Evolutionary conservation across 2,113 vertebrate species (phyloP).

Genomic region (Channa maculata): DNA sequence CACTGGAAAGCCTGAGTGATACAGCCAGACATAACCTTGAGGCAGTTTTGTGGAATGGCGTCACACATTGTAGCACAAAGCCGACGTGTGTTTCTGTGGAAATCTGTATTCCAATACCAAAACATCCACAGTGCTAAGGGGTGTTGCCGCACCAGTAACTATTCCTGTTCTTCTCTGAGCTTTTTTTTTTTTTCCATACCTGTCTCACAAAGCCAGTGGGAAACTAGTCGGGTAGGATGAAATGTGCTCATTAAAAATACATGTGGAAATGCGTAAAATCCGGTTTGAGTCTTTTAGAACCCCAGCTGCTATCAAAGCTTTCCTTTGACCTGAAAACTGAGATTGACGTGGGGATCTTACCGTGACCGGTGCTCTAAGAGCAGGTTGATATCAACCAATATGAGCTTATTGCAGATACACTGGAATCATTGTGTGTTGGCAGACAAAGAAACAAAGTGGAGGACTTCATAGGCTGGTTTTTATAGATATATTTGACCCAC

Average conservation of each 20-base stretch:
- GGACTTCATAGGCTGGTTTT: not conserved
- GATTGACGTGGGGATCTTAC: not conserved
- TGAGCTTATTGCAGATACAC: not conserved
- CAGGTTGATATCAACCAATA: not conserved
- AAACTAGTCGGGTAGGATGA: not conserved
- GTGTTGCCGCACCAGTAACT: conserved; percentile 12
- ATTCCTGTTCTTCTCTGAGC: conserved; percentile 4
- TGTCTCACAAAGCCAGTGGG: conserved; percentile 16
- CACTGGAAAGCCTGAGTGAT: conserved; percentile 36
- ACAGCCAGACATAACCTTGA: conserved; percentile 44
- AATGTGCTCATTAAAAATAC: conserved; percentile 10
- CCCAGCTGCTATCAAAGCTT: not conserved
- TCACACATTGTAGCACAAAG: conserved; percentile 39
- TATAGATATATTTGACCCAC: too few species aligned
- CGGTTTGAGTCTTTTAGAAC: not conserved
- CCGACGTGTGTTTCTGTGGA: conserved; percentile 63
- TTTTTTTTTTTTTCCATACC: not conserved
- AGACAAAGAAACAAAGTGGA: not conserved
- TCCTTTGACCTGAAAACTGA: conserved; percentile 1
- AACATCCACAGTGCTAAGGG: conserved; percentile 44
- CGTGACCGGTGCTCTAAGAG: not conserved
- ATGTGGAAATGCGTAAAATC: conserved; percentile 13
- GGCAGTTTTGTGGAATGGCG: conserved; percentile 27
- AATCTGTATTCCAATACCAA: conserved; percentile 54
- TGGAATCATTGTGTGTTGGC: not conserved